Conservation (phyloP, 1,140 invertebrate genomes). For the Kradibia gibbosae region DNA sequence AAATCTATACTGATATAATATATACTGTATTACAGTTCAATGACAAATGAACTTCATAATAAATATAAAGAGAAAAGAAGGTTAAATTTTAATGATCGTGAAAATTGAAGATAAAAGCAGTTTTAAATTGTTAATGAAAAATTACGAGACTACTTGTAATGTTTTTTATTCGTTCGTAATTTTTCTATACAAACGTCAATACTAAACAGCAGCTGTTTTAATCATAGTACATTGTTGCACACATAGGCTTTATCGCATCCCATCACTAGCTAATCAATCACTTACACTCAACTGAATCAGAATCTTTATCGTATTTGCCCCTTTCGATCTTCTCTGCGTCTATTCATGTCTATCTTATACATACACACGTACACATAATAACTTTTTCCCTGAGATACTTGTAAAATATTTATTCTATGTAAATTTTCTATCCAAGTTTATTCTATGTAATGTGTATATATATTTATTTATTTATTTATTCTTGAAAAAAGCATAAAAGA, state of each 20-base stretch:
- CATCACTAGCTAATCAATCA: constrained; percentile 68
- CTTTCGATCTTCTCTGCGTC: not conserved
- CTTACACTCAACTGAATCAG: constrained; percentile 52
- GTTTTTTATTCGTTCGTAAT: not conserved
- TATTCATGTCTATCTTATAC: too few relatives aligned
- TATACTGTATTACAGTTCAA: not conserved
- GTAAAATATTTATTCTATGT: too few relatives aligned
- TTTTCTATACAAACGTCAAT: not conserved
- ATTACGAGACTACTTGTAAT: not conserved
- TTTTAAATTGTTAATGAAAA: not conserved
- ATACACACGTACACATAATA: too few relatives aligned
- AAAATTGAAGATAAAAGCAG: not conserved
- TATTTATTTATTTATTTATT: too few relatives aligned
- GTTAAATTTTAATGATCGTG: not conserved
- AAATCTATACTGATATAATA: not conserved
- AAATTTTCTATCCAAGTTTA: too few relatives aligned
- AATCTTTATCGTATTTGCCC: not conserved
- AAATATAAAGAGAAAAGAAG: not conserved
- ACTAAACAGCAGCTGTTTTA: not conserved
- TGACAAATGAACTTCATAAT: not conserved
- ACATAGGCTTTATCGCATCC: constrained; percentile 59
- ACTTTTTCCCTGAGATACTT: too few relatives aligned
- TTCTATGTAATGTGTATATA: too few relatives aligned
- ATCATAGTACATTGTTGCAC: not conserved
- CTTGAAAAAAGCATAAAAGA: too few relatives aligned